Percentiles rank a stretch among this genome's conserved stretches.
Evolutionary conservation across 1,140 invertebrate species (phyloP).

Genomic region (Agraylea sexmaculata): DNA sequence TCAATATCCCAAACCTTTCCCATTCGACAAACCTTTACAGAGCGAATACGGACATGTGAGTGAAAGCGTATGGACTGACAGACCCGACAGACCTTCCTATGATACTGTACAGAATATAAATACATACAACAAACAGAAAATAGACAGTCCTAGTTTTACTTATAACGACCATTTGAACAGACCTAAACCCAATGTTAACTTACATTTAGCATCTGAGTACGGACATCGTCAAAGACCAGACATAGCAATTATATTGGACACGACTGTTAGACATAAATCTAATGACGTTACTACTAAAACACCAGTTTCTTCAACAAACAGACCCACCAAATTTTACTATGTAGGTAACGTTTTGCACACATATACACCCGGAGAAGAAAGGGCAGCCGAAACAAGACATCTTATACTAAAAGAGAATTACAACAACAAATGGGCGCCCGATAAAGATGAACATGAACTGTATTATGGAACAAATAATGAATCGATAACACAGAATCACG

Average conservation of each 20-base stretch:
- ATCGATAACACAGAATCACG: conserved; percentile 13
- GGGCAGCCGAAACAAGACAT: conserved; percentile 18
- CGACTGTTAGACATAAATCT: conserved; percentile 14
- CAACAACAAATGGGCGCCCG: conserved; percentile 25
- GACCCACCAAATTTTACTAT: conserved; percentile 39
- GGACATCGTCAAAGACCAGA: conserved; percentile 14
- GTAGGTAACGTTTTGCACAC: conserved; percentile 42
- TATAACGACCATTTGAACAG: conserved; percentile 7
- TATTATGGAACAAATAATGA: conserved; percentile 28
- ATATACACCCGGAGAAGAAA: conserved; percentile 27
- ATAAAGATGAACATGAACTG: conserved; percentile 27
- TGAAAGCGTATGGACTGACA: conserved; percentile 5
- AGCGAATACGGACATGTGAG: conserved; percentile 20
- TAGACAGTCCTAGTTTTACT: background rate
- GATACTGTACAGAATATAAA: conserved; percentile 1
- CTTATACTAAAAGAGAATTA: conserved; percentile 25
- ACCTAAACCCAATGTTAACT: conserved; percentile 13
- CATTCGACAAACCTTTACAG: conserved; percentile 15
- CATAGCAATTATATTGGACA: conserved; percentile 19
- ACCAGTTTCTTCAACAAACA: conserved; percentile 8
- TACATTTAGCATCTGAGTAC: conserved; percentile 16
- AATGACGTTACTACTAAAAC: conserved; percentile 7
- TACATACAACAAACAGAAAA: conserved; percentile 7
- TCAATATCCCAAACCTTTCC: conserved; percentile 11
- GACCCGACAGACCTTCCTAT: conserved; percentile 2